These are phyloP conservation scores for Cantharis rufa DNA, from an alignment of 2,888 invertebrate genomes.

Conservation along the genomic window DNA sequence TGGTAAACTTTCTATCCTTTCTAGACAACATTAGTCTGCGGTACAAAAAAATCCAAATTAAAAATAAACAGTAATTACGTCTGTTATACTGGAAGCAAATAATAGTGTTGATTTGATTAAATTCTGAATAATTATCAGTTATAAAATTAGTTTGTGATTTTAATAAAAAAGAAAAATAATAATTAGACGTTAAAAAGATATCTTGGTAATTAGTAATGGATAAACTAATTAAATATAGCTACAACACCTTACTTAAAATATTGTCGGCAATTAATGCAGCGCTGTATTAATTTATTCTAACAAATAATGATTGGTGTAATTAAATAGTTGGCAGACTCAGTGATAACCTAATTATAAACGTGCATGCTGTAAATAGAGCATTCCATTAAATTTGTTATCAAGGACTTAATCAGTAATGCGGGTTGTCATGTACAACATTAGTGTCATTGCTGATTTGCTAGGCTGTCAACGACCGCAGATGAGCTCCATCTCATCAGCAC, in stretches of 20 bases:
- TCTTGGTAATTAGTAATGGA: background rate
- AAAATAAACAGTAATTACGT: too few relatives aligned
- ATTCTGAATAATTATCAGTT: too few relatives aligned
- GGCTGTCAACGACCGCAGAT: slow-evolving; percentile 39
- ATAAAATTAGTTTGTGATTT: too few relatives aligned
- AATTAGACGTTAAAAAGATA: background rate
- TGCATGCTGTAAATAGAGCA: slow-evolving; percentile 51
- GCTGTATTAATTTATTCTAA: slow-evolving; percentile 21
- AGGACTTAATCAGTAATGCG: slow-evolving; percentile 54
- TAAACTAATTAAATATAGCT: background rate
- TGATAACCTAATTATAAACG: slow-evolving; percentile 52
- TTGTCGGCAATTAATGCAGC: background rate
- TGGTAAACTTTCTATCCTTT: too few relatives aligned
- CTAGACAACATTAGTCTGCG: too few relatives aligned
- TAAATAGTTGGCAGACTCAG: slow-evolving; percentile 51
- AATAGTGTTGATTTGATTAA: too few relatives aligned
- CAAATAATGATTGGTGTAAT: slow-evolving; percentile 44
- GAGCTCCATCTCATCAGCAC: slow-evolving; percentile 26
- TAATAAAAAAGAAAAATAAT: too few relatives aligned
- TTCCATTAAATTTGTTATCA: slow-evolving; percentile 56
- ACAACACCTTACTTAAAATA: background rate
- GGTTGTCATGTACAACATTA: slow-evolving; percentile 55
- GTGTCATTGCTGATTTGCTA: slow-evolving; percentile 53
- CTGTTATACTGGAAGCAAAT: too few relatives aligned
- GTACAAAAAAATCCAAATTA: too few relatives aligned